Conservation (phyloP, 2,888 invertebrate genomes). For the Tachina grossa region DNA sequence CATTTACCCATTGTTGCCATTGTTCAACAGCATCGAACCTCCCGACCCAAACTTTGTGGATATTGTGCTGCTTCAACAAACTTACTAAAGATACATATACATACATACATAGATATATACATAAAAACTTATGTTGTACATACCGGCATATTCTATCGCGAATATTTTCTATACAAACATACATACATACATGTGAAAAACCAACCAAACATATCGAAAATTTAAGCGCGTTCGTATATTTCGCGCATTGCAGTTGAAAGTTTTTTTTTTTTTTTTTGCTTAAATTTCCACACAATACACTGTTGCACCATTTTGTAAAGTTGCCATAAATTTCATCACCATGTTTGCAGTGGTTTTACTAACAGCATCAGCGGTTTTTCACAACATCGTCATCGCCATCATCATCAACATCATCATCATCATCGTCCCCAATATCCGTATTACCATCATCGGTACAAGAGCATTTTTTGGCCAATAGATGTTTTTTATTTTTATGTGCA, state of each 20-base stretch:
- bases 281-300: constrained; percentile 64
- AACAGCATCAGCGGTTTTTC: constrained; percentile 69
- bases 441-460: constrained; percentile 52
- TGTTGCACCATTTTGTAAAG: constrained; percentile 75
- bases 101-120: not conserved
- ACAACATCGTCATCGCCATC: constrained; percentile 42
- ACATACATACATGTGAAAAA: constrained; percentile 9
- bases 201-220: constrained; percentile 34
- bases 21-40: constrained; percentile 56
- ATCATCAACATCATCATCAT: constrained; percentile 34
- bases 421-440: constrained; percentile 1
- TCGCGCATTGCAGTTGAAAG: constrained; percentile 70
- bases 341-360: constrained; percentile 71
- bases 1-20: constrained; percentile 51
- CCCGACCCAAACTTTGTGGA: not conserved
- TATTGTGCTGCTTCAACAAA: constrained; percentile 21
- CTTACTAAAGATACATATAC: constrained; percentile 27
- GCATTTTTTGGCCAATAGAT: constrained; percentile 15
- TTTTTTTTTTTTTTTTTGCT: too few species aligned
- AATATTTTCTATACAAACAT: not conserved
- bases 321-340: constrained; percentile 79
- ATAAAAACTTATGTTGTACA: not conserved
- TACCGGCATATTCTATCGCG: not conserved
- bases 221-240: constrained; percentile 44
- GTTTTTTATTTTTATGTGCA: not conserved